Evolutionary conservation across 2,797 vertebrate genomes (phyloP), one percentile per base, ranked within the genome.

Genomic region (Semaprochilodus insignis): DNA sequence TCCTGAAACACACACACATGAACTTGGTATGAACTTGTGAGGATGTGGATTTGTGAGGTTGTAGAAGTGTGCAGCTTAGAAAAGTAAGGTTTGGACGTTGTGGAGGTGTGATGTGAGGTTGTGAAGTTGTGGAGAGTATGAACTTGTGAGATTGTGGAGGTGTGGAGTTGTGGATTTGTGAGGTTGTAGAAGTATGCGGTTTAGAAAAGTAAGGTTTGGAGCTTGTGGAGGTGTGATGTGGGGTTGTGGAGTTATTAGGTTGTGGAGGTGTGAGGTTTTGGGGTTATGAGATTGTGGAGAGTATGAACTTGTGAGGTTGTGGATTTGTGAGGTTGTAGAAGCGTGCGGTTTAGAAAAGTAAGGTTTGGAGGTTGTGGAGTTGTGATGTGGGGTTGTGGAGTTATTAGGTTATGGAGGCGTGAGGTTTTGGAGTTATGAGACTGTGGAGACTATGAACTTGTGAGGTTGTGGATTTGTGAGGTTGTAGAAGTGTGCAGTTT

Each of bases 1-100:
- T 97, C 96, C 98, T 99, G 91, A 0, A 23, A 66, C 16, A 70
- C 34, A 66, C 70, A 57, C 40, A 67, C 69, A 17, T 17, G n/a
- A 31, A 31, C 31, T 31, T 59, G 55, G 5, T 40, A 8, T 40
- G 5, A 8, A 40, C 40, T 40, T 40, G 40, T 40, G 40, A 40
- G 8, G 40, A 0, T 40, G 8, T 6, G 8, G 40, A 8, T 6
- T 40, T 17, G 21, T 16, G 51, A 2, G 51, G 51, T 52, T 52
- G 51, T 52, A 10, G 51, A 16, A 31, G 31, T 31, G n/a, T n/a
- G 8, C n/a, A n/a, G n/a, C n/a, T n/a, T 52, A 13, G 14, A 5
- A 2, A 11, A 11, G 14, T 52, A 3, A 13, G 13, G 51, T 52
- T 52, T 52, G 17, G 1, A 13, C 23, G 1, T 51, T 66, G 14